A percentile compares a stretch with the other conserved stretches of the same genome.
phyloP scores from a whole-genome alignment of 2,113 vertebrate species.

The Leuciscus idus region DNA sequence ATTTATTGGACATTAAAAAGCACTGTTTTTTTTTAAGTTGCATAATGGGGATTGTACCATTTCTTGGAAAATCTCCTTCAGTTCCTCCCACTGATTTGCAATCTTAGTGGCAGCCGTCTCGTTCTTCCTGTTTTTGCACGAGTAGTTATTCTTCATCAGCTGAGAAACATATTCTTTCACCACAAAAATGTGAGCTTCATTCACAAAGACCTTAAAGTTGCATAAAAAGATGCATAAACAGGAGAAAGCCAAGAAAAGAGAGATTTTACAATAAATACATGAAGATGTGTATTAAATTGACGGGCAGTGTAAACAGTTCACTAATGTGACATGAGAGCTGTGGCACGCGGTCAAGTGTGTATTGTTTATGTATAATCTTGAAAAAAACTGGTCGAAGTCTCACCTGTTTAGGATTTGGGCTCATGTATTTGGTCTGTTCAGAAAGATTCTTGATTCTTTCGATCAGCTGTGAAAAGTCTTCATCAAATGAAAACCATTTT shows the following conservation, averaged over 20 bases:
- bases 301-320: no score
- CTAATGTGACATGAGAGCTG: neutral
- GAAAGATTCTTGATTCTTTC: slow-evolving; percentile 50
- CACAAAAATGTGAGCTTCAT: slow-evolving; percentile 65
- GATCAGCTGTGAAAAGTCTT: slow-evolving; percentile 68
- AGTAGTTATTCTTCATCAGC: slow-evolving; percentile 75
- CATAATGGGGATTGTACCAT: slow-evolving; percentile 64
- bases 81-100: slow-evolving; percentile 60
- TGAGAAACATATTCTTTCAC: slow-evolving; percentile 72
- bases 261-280: neutral
- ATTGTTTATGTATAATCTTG: neutral
- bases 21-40: neutral
- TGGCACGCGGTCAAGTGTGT: neutral
- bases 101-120: slow-evolving; percentile 70
- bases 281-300: no score
- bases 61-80: slow-evolving; percentile 63
- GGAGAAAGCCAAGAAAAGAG: slow-evolving; percentile 2
- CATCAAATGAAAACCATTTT: slow-evolving; percentile 73
- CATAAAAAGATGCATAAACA: slow-evolving; percentile 27
- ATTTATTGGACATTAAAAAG: neutral
- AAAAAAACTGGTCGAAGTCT: neutral
- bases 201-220: slow-evolving; percentile 59
- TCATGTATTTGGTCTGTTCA: slow-evolving; percentile 64
- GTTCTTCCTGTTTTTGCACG: slow-evolving; percentile 74
- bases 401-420: slow-evolving; percentile 61